phyloP scores from a whole-genome alignment of 2,797 vertebrate genomes.

The Etheostoma nigrum region DNA sequence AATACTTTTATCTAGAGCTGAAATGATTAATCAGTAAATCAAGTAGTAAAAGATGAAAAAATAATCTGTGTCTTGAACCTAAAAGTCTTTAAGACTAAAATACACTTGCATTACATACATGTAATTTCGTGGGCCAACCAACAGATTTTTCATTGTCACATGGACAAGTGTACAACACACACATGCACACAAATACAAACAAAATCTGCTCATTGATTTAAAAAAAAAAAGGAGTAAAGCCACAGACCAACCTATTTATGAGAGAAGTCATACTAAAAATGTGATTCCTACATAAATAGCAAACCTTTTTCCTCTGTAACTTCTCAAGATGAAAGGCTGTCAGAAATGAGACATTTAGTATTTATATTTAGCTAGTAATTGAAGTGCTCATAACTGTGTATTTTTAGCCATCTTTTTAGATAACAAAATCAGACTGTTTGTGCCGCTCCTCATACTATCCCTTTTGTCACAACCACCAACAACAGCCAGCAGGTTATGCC shows the following conservation, averaged over 20 bases:
- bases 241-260: constrained; percentile 15
- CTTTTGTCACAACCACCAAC: constrained; percentile 20
- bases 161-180: neutral
- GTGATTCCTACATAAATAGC: constrained; percentile 41
- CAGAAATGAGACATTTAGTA: constrained; percentile 52
- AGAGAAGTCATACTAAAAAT: constrained; percentile 47
- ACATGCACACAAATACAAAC: neutral
- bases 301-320: constrained; percentile 40
- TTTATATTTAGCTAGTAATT: constrained; percentile 75
- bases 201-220: constrained; percentile 16
- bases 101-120: constrained; percentile 6
- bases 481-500: constrained; percentile 38
- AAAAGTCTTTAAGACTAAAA: constrained; percentile 27
- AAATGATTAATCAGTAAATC: neutral
- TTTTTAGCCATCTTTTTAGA: constrained; percentile 71
- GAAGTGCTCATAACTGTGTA: constrained; percentile 63
- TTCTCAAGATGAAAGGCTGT: constrained; percentile 57
- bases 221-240: constrained; percentile 26
- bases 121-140: neutral
- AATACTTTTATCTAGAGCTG: neutral
- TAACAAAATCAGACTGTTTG: constrained; percentile 65
- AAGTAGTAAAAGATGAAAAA: neutral
- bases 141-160: constrained; percentile 6
- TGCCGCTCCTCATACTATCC: constrained; percentile 28
- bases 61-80: neutral